Conservation (phyloP, 2,113 vertebrate genomes). For the Pelvicachromis taeniatus region DNA sequence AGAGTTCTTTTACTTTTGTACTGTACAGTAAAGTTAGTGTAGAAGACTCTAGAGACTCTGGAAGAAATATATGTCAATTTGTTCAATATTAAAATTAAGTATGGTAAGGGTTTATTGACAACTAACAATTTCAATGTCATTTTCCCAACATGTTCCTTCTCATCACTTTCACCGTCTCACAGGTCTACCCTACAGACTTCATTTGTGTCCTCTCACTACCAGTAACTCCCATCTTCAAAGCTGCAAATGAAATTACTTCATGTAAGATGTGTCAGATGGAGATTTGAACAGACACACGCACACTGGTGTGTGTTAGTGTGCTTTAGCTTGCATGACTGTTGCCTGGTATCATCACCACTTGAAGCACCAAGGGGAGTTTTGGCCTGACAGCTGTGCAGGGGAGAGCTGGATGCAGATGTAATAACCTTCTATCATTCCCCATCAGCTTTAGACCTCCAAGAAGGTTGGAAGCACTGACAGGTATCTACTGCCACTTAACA, state of each 20-base stretch:
- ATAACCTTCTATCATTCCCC: constrained; percentile 36
- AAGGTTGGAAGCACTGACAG: constrained; percentile 17
- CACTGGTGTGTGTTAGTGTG: neutral
- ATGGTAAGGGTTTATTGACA: neutral
- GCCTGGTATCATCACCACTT: neutral
- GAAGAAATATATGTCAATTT: neutral
- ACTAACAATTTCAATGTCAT: neutral
- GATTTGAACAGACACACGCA: neutral
- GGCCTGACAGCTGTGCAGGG: constrained; percentile 34
- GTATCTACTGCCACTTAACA: constrained; percentile 25
- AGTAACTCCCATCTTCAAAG: constrained; percentile 21
- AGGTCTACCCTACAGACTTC: neutral
- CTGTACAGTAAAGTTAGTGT: neutral
- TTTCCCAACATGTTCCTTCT: neutral
- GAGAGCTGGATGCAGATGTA: constrained; percentile 42
- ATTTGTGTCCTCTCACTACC: neutral
- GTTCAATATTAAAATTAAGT: neutral
- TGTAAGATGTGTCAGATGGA: constrained; percentile 4
- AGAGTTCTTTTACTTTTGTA: neutral
- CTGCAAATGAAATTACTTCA: neutral
- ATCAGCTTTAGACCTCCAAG: constrained; percentile 14
- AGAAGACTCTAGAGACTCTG: neutral
- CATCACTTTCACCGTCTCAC: neutral
- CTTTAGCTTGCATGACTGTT: neutral
- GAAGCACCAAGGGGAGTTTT: neutral